A percentile compares a stretch with the other conserved stretches of the same genome.
phyloP scores from a whole-genome alignment of 1,140 invertebrate genomes.

The Microplitis demolitor region DNA sequence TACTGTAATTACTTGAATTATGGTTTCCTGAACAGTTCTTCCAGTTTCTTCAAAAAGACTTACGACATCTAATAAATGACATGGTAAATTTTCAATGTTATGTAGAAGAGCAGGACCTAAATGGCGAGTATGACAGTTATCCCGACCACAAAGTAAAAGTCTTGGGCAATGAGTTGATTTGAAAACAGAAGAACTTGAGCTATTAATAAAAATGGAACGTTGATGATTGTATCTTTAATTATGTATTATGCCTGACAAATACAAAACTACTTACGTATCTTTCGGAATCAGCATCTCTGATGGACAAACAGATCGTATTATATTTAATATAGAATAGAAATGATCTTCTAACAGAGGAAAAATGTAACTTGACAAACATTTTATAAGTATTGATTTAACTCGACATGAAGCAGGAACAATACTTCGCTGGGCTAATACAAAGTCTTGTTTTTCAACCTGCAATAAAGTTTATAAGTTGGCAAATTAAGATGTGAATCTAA shows the following conservation, averaged over 20 bases:
- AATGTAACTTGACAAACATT: slow-evolving; percentile 62
- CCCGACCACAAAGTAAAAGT: slow-evolving; percentile 52
- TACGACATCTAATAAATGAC: slow-evolving; percentile 53
- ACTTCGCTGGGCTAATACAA: slow-evolving; percentile 68
- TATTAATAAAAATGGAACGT: neutral
- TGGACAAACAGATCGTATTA: slow-evolving; percentile 45
- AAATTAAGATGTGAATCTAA: too few species aligned
- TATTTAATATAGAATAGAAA: slow-evolving; percentile 56
- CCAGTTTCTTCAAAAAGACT: slow-evolving; percentile 60
- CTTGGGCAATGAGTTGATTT: slow-evolving; percentile 50
- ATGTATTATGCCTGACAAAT: neutral
- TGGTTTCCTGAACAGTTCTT: slow-evolving; percentile 68
- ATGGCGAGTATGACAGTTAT: slow-evolving; percentile 59
- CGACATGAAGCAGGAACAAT: slow-evolving; percentile 75
- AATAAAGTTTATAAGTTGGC: neutral
- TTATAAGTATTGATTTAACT: slow-evolving; percentile 61
- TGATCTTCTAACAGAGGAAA: slow-evolving; percentile 64
- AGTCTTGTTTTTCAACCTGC: slow-evolving; percentile 70
- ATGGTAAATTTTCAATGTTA: slow-evolving; percentile 54
- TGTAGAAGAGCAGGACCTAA: slow-evolving; percentile 57
- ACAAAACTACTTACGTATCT: slow-evolving; percentile 38
- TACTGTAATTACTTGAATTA: slow-evolving; percentile 64
- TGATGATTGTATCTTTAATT: neutral
- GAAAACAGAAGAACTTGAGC: slow-evolving; percentile 19
- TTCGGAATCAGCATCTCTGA: slow-evolving; percentile 50